A percentile compares a stretch with the other conserved stretches of the same genome.
Evolutionary conservation across 2,888 invertebrate species (phyloP).

Genomic region (Patella depressa): DNA sequence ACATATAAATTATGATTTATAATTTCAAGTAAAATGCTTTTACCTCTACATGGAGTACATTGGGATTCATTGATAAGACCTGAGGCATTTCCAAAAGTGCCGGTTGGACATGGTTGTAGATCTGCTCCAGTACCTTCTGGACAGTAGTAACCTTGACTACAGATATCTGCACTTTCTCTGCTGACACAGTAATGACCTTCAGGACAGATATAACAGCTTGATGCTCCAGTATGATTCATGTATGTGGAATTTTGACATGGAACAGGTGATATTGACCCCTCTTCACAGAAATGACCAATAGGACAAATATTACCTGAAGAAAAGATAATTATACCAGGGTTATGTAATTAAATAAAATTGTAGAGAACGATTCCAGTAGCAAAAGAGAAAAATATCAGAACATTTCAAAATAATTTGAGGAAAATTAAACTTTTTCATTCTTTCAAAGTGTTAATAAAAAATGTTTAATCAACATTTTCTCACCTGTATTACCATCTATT

Average conservation of each 20-base stretch:
- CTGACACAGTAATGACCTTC: conserved; percentile 66
- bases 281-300: conserved; percentile 60
- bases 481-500: conserved; percentile 58
- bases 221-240: conserved; percentile 66
- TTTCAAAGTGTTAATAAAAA: too few relatives aligned
- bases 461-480: not conserved
- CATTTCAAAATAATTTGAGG: too few relatives aligned
- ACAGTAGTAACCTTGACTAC: conserved; percentile 66
- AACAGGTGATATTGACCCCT: conserved; percentile 51
- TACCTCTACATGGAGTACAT: conserved; percentile 67
- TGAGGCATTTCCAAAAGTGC: conserved; percentile 63
- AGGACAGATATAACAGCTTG: conserved; percentile 62
- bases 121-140: conserved; percentile 66
- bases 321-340: not conserved
- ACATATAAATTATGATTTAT: too few relatives aligned
- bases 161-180: conserved; percentile 61
- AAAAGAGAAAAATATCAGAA: too few relatives aligned
- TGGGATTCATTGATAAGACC: conserved; percentile 55
- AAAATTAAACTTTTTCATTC: too few relatives aligned
- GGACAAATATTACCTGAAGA: conserved; percentile 63
- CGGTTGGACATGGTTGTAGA: conserved; percentile 61
- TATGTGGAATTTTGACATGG: conserved; percentile 65
- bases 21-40: not conserved
- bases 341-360: not conserved
- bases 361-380: not conserved